Base-by-base conservation (phyloP, 2,113 vertebrate genomes). In the Odontesthes bonariensis region DNA sequence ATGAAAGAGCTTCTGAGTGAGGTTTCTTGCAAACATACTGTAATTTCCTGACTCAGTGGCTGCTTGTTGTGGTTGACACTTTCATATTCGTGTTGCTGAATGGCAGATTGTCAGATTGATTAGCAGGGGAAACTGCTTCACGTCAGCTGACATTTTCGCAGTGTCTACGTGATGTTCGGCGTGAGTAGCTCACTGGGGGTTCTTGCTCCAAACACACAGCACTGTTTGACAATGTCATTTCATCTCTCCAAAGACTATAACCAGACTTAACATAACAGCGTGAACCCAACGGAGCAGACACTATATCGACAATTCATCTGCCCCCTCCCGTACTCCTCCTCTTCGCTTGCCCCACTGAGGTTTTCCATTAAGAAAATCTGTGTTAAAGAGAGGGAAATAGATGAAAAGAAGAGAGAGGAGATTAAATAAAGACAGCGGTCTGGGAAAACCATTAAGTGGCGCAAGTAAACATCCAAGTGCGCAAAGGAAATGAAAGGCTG, bases 391-490 rank as follows among this genome's bases (percentile, higher is more conserved):
- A 57, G 77, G n/a, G 27, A 67, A 42, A 56, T 11, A 13, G 53
- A 73, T 63, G 22, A 71, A 84, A 78, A 59, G 8, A 57, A 68
- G 58, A 38, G 33, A 76, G 35, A 73, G 33, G 4, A 76, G 68
- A 81, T 91, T 61, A 79, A 82, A 90, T 59, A 73, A 92, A 91
- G 47, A 77, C 68, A 86, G 59, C 12, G 52, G 79, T 84, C 77
- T 89, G 86, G 86, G 88, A 92, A 93, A 91, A 72, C 78, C 77
- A 71, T 88, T 87, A 83, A 67, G 83, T 75, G 76, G 77, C n/a
- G 55, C 69, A 79, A 81, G 76, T 69, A 83, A 90, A 81, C 5
- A 75, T 75, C 66, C 9, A 49, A 49, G 17, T n/a, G 77, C 17
- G 20, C 69, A 86, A 77, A 44, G 74, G 88, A 90, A 89, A 81